Evolutionary conservation across 1,140 invertebrate species (phyloP), one percentile per base, ranked within the genome.

Genomic region (Bombus sibiricus): DNA sequence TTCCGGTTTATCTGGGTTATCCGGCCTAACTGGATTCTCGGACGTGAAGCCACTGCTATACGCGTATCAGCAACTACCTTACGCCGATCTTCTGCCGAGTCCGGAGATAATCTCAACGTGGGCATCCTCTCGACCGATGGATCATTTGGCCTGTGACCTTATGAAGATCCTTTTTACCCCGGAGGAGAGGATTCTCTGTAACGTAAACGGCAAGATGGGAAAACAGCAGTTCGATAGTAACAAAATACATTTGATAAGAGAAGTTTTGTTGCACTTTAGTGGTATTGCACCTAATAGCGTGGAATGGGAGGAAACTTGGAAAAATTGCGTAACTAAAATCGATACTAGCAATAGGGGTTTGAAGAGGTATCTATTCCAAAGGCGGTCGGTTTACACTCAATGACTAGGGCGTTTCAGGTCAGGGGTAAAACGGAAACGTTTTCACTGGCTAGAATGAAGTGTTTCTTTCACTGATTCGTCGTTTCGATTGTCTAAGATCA

Each of bases 201-300:
- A 96, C 85, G 95, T 96, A 13, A 96, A 96, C 81, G 95, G 95
- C 32, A 95, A 96, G 92, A 95, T 96, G 95, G 95, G 95, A 41
- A 96, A 96, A 78, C 94, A 94, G 64, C 95, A 95, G 86, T 95
- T 96, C 88, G 94, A 96, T 84, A 94, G 94, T 76, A 94, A 95
- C 85, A 96, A 96, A 86, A 95, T 96, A 85, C 93, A 95, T 47
- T 89, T 96, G 59, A 95, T 95, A 69, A 88, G 95, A 72, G 95
- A 96, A 86, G 95, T 95, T 43, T 89, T 96, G 32, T 85, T 95
- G 62, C 94, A 95, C 83, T 95, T 95, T 85, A 95, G 94, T 86
- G 94, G 93, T 47, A 94, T 95, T 25, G 83, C 93, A 78, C 92
- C 94, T 12, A 93, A 93, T 47, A 94, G 94, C 82, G 88, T 93